A percentile compares a stretch with the other conserved stretches of the same genome.
These are phyloP conservation scores for Cylas formicarius DNA, from an alignment of 1,140 invertebrate species.

Conservation along the genomic window DNA sequence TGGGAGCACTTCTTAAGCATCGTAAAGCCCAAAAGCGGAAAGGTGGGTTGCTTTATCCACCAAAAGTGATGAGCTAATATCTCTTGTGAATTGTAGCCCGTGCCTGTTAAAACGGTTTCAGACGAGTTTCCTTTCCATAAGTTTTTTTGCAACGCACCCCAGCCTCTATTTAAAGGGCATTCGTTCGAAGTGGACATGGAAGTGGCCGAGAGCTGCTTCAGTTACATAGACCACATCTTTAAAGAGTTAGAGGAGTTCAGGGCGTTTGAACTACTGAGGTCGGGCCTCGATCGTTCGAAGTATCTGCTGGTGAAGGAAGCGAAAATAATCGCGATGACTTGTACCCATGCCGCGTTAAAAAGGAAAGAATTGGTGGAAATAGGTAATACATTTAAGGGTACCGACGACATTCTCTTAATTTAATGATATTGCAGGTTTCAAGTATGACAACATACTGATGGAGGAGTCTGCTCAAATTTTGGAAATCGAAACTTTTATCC, in stretches of 20 bases:
- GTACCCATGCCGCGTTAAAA: conserved; percentile 97
- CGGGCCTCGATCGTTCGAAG: conserved; percentile 89
- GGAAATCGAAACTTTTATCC: conserved; percentile 99
- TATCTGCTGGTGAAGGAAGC: conserved; percentile 98
- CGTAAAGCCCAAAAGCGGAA: conserved; percentile 48
- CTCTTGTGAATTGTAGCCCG: conserved; percentile 30
- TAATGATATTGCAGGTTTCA: conserved; percentile 56
- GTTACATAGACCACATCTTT: conserved; percentile 94
- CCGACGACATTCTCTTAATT: not conserved
- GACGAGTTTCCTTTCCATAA: conserved; percentile 87
- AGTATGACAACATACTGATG: conserved; percentile 99
- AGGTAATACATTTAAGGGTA: conserved; percentile 43
- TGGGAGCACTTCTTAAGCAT: conserved; percentile 83
- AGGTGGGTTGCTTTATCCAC: conserved; percentile 25
- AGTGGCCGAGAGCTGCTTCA: conserved; percentile 88
- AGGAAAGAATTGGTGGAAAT: conserved; percentile 92
- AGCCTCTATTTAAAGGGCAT: conserved; percentile 81
- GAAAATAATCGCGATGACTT: conserved; percentile 99
- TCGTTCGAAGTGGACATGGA: conserved; percentile 82
- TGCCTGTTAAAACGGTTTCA: conserved; percentile 46
- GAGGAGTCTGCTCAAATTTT: conserved; percentile 98
- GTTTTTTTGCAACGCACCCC: conserved; percentile 88
- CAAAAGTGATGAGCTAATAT: not conserved
- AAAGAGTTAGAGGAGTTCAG: conserved; percentile 96
- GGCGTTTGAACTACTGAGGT: conserved; percentile 93